These are phyloP conservation scores for Cromileptes altivelis DNA, from an alignment of 2,113 vertebrate species.

Conservation along the genomic window DNA sequence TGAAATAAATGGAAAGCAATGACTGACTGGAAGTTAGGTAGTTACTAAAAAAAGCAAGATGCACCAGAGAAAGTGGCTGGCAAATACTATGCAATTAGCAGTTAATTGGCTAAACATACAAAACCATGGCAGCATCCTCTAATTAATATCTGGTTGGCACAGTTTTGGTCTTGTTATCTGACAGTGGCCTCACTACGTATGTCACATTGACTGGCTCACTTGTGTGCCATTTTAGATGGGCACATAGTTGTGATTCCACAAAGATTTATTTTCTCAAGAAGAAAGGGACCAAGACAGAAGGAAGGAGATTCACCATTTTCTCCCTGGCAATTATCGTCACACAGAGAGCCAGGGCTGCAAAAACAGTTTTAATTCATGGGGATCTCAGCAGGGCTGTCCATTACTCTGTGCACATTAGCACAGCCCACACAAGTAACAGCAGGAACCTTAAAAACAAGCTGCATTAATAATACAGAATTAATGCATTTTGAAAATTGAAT, in stretches of 20 bases:
- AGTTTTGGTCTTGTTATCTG: constrained; percentile 28
- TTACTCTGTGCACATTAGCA: constrained; percentile 58
- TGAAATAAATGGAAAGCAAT: constrained; percentile 11
- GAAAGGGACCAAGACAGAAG: constrained; percentile 12
- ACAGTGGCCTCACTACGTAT: constrained; percentile 10
- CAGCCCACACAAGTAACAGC: constrained; percentile 49
- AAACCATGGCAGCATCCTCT: background rate
- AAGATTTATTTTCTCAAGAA: constrained; percentile 25
- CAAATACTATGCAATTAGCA: constrained; percentile 12
- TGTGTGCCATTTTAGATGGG: constrained; percentile 22
- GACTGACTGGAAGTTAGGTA: background rate
- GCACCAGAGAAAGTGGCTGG: background rate
- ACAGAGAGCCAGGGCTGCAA: constrained; percentile 41
- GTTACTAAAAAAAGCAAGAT: background rate
- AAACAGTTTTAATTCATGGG: constrained; percentile 44
- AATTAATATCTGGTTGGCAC: constrained; percentile 1
- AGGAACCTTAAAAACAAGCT: constrained; percentile 60
- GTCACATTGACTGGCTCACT: constrained; percentile 24
- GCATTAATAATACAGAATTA: constrained; percentile 62
- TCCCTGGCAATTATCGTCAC: constrained; percentile 59
- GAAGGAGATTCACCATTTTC: constrained; percentile 55
- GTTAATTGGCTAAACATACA: background rate
- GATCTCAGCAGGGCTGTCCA: constrained; percentile 59
- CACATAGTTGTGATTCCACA: constrained; percentile 29
- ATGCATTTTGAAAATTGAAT: constrained; percentile 56